Conservation (phyloP, 2,797 vertebrate species). For the Loriculus beryllinus region DNA sequence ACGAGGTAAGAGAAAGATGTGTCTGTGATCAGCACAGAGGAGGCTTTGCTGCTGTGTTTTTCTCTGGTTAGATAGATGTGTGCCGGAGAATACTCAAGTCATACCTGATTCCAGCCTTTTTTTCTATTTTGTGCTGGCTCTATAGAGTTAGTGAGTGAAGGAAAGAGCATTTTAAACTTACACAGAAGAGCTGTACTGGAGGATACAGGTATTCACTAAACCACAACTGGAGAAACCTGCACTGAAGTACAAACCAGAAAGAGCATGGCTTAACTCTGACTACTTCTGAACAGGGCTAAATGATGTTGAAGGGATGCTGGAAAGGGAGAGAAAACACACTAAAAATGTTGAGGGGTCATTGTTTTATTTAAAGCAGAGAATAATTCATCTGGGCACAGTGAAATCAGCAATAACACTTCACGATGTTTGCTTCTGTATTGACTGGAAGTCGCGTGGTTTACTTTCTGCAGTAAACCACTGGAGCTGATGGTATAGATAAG, state of each 20-base stretch:
- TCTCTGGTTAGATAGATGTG: background rate
- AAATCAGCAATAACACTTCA: background rate
- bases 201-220: background rate
- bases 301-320: background rate
- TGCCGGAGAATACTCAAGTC: background rate
- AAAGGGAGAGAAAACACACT: background rate
- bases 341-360: background rate
- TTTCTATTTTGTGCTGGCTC: background rate
- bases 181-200: fast-evolving
- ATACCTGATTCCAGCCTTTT: background rate
- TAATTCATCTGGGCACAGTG: background rate
- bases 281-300: background rate
- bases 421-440: background rate
- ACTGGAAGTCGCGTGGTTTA: background rate
- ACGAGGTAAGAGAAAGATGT: background rate
- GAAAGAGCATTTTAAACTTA: background rate
- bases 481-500: background rate
- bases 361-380: background rate
- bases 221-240: background rate
- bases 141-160: background rate
- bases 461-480: background rate
- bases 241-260: background rate
- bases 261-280: background rate
- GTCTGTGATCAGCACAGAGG: background rate
- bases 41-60: background rate